These are phyloP conservation scores for Enteromius thamalakanensis DNA, from an alignment of 2,797 vertebrate species.

Conservation along the genomic window DNA sequence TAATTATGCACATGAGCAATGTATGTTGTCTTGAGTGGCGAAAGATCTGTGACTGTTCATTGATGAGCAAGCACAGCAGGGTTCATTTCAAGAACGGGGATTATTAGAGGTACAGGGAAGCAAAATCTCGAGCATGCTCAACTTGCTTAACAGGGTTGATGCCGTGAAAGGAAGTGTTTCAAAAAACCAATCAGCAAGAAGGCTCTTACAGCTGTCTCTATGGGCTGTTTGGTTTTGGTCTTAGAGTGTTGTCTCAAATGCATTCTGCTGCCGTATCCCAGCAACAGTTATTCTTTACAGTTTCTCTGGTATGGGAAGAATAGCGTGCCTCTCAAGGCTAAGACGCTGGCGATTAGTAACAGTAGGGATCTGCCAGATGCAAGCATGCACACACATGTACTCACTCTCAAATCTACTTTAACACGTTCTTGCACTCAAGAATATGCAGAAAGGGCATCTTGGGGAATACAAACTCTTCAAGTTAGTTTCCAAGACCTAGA, in stretches of 20 bases:
- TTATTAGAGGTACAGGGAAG: constrained; percentile 65
- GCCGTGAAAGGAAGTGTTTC: constrained; percentile 70
- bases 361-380: constrained; percentile 43
- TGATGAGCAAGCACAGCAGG: constrained; percentile 68
- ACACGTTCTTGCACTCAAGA: constrained; percentile 25
- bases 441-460: constrained; percentile 38
- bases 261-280: constrained; percentile 65
- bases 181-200: constrained; percentile 69
- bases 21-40: constrained; percentile 62
- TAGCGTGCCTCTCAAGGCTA: constrained; percentile 61
- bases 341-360: constrained; percentile 46
- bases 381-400: constrained; percentile 22
- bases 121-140: constrained; percentile 59
- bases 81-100: constrained; percentile 67
- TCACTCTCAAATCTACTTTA: constrained; percentile 34
- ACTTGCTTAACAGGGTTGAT: constrained; percentile 70
- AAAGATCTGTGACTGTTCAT: constrained; percentile 66
- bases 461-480: constrained; percentile 54
- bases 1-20: constrained; percentile 57
- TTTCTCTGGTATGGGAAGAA: constrained; percentile 59
- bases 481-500: constrained; percentile 55
- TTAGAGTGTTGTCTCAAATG: constrained; percentile 66
- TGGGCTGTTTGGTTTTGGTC: constrained; percentile 66
- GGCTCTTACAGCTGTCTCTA: constrained; percentile 70
- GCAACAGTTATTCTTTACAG: constrained; percentile 70